Evolutionary conservation across 2,888 invertebrate species (phyloP), one percentile per base, ranked within the genome.

Genomic region (Anagyrus pseudococci): DNA sequence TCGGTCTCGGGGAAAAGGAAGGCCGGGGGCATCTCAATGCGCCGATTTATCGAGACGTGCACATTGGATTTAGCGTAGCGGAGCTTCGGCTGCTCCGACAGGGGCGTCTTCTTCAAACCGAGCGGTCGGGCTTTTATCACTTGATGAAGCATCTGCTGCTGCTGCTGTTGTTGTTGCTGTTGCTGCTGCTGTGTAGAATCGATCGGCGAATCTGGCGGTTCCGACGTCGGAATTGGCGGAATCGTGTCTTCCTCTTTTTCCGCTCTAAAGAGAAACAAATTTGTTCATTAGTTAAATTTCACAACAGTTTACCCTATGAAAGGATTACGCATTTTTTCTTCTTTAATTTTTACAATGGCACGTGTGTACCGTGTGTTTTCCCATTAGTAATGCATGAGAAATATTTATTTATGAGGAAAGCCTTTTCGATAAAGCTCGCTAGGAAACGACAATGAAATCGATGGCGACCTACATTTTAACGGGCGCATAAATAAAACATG

Each of bases 1-100:
- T 89, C 89, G 79, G 87, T 88, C 81, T 91, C 91, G 10, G 92
- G 90, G 80, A 92, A 92, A 56, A 92, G 83, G 79, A 91, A 92
- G 20, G 90, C 89, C 15, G 92, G 90, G 55, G 92, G 92, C 89
- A 93, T 90, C 81, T 92, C 92, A 72, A 92, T 91, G 64, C 92
- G 83, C 57, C 91, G 83, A 71, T 88, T 89, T 73, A 88, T 89
- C 71, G 87, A 87, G 69, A 89, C 85, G 74, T 87, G 88, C 48
- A 90, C 85, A 71, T 84, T 85, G 64, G 86, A 84, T 73, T 86
- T 86, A 19, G 80, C 76, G 49, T 85, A 79, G 77, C 91, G 85
- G 54, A 93, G 82, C 73, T 91, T 89, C 3, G 92, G 92, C 72
- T 92, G 92, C 75, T 93, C 92, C 70, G 89, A 88, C 46, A 91